Base-by-base conservation (phyloP, 2,113 vertebrate genomes). In the Petrocephalus zakoni region DNA sequence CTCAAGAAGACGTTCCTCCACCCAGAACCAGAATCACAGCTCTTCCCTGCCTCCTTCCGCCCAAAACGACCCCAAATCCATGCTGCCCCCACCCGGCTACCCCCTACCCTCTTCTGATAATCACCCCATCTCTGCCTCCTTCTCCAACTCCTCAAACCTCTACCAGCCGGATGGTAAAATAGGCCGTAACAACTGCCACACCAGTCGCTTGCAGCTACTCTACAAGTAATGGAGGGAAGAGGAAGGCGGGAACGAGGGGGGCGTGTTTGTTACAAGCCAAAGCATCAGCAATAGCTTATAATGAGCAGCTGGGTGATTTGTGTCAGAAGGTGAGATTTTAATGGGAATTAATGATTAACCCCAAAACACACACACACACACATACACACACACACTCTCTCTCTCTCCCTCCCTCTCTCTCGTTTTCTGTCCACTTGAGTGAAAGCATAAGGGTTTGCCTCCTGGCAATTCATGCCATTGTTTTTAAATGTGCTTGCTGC, bases 121-220 rank as follows among this genome's bases (percentile, higher is more conserved):
- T 92, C 94, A 95, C 94, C 29, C 95, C 42, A 92, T 95, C 52
- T 82, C 95, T 21, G 94, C 96, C 29, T 95, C 96, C 91, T 96
- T 95, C 91, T 94, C 96, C 86, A 96, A 96, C 90, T 96, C 95
- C 10, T 92, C 95, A 46, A 93, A 89, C 91, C 92, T 97, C n/a
- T 97, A 97, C 92, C 96, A 96, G 56, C 94, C 95, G 0, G 97
- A 98, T 51, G 96, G 96, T 93, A 97, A 97, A 91, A 96, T 98
- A 91, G 95, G 94, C 49, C 96, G 96, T 88, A 97, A 96, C 94
- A 97, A 97, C 94, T 98, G 97, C 93, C 97, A 98, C 87, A 96
- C 97, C 88, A 97, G 97, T 94, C 96, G 97, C 29, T 97, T 98
- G 89, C 97, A 97, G 17, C 95, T 98, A 89, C 96, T 98, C 86